Evolutionary conservation across 2,797 vertebrate species (phyloP).

Genomic region (Phaenicophaeus curvirostris): DNA sequence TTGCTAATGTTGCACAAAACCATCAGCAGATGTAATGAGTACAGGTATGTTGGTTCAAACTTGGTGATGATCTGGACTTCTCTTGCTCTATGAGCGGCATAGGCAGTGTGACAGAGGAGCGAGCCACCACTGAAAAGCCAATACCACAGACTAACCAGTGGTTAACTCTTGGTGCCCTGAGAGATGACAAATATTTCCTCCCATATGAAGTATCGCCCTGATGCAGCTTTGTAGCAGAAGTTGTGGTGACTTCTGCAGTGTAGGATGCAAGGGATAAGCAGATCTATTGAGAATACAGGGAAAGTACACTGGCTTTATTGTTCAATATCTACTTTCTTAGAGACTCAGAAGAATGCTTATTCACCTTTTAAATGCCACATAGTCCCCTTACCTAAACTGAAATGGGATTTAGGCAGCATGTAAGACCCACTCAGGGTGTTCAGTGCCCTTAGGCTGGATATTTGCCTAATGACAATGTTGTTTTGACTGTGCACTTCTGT

Average conservation of each 20-base stretch:
- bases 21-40: background rate
- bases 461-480: background rate
- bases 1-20: background rate
- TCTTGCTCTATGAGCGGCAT: background rate
- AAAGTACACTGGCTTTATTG: background rate
- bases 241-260: background rate
- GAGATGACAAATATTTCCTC: background rate
- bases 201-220: background rate
- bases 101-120: background rate
- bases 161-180: background rate
- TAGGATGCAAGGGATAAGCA: background rate
- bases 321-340: background rate
- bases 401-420: background rate
- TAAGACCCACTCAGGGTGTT: background rate
- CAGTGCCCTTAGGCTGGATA: background rate
- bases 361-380: background rate
- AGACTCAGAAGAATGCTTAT: background rate
- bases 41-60: background rate
- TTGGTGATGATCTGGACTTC: background rate
- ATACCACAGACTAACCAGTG: background rate
- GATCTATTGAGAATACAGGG: background rate
- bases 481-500: background rate
- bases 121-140: background rate
- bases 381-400: background rate
- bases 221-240: background rate